These are phyloP conservation scores for Centruroides sculpturatus DNA, from an alignment of 1,140 invertebrate species.

Conservation along the genomic window DNA sequence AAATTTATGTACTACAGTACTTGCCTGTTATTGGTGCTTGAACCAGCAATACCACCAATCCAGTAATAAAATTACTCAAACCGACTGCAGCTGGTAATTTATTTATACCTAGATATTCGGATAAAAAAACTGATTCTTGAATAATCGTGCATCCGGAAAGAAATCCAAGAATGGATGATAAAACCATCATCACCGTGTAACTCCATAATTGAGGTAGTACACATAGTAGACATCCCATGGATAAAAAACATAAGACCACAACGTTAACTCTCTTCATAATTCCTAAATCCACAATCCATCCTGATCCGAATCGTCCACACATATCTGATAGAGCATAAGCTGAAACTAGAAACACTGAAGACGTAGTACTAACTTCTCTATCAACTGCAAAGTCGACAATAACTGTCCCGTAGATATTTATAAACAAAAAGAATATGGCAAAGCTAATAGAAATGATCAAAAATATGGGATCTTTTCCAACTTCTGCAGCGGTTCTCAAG, in stretches of 20 bases:
- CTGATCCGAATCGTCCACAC: constrained; percentile 6
- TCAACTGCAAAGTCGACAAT: constrained; percentile 18
- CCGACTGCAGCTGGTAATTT: constrained; percentile 8
- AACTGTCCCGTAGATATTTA: constrained; percentile 14
- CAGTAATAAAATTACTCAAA: too few species aligned
- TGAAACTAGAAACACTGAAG: constrained; percentile 3
- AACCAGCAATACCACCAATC: too few species aligned
- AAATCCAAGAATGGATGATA: constrained; percentile 4
- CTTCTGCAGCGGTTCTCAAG: neutral
- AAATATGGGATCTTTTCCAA: constrained; percentile 13
- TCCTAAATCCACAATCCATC: constrained; percentile 11
- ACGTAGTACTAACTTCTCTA: neutral
- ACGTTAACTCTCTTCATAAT: constrained; percentile 2
- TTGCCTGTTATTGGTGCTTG: too few species aligned
- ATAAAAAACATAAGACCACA: constrained; percentile 8
- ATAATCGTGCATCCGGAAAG: constrained; percentile 10
- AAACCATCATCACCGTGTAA: neutral
- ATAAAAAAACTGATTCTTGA: constrained; percentile 14
- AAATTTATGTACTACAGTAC: too few species aligned
- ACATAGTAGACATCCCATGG: constrained; percentile 3
- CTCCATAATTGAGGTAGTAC: neutral
- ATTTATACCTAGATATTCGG: constrained; percentile 12
- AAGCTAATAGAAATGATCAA: constrained; percentile 8
- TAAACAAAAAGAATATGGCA: constrained; percentile 9
- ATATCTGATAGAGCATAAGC: constrained; percentile 7